Percentiles rank a stretch among this genome's conserved stretches.
Evolutionary conservation across 1,140 invertebrate genomes (phyloP).

Genomic region (Drosophila pachea): DNA sequence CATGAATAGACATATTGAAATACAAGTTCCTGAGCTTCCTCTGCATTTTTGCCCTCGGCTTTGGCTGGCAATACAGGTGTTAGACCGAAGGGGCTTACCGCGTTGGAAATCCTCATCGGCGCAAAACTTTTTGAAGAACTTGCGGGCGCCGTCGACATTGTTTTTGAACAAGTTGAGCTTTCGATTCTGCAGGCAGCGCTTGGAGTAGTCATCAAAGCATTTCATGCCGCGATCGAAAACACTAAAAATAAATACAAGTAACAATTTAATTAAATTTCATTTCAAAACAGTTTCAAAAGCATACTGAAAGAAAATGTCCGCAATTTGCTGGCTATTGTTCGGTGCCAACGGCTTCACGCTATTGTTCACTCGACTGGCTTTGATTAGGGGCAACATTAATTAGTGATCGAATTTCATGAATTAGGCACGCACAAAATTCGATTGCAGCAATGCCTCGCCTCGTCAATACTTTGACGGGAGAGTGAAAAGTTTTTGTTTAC

Average conservation of each 20-base stretch:
- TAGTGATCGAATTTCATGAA: slow-evolving; percentile 17
- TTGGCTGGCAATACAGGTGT: not conserved
- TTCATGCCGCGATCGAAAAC: slow-evolving; percentile 74
- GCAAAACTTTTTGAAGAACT: slow-evolving; percentile 73
- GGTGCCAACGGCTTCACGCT: too few species aligned
- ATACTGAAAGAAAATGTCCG: not conserved
- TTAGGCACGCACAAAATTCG: not conserved
- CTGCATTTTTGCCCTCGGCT: too few species aligned
- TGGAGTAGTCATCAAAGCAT: slow-evolving; percentile 72
- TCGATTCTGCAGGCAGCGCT: slow-evolving; percentile 61
- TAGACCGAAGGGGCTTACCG: slow-evolving; percentile 39
- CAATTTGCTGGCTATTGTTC: too few species aligned
- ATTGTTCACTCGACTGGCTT: too few species aligned
- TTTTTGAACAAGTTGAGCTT: slow-evolving; percentile 63
- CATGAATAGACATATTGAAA: too few species aligned
- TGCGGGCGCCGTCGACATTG: slow-evolving; percentile 69
- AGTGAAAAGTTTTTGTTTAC: slow-evolving; percentile 12
- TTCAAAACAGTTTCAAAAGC: not conserved
- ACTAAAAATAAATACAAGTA: slow-evolving; percentile 44
- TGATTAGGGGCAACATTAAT: slow-evolving; percentile 22
- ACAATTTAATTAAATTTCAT: not conserved
- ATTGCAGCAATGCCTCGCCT: too few species aligned
- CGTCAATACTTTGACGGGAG: too few species aligned
- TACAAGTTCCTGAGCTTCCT: too few species aligned
- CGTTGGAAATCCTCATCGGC: slow-evolving; percentile 66